phyloP scores from a whole-genome alignment of 2,797 vertebrate genomes.

The Pseudotriccus pelzelni region DNA sequence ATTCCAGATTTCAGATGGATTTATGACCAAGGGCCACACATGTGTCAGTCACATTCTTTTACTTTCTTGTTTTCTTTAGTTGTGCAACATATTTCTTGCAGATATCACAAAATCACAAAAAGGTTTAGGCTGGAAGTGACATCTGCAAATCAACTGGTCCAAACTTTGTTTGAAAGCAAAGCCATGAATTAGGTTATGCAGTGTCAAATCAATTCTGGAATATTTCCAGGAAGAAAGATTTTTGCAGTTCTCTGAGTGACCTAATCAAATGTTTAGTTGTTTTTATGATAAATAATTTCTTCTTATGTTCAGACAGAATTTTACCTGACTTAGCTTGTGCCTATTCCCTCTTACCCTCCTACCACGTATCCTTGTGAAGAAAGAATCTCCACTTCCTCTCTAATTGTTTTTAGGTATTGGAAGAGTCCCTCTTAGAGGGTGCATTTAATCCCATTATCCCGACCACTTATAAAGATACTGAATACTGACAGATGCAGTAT shows the following conservation, averaged over 20 bases:
- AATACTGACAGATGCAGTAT: background rate
- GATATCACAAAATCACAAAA: background rate
- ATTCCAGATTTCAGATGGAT: background rate
- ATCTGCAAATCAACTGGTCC: background rate
- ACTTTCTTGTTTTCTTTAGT: background rate
- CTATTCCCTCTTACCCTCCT: background rate
- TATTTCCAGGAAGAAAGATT: background rate
- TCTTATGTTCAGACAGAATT: background rate
- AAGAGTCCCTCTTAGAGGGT: background rate
- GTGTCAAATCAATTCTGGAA: background rate
- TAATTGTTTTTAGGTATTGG: background rate
- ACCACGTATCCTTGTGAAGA: background rate
- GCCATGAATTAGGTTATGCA: background rate
- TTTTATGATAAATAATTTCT: background rate
- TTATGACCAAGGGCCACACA: background rate
- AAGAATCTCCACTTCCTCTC: background rate
- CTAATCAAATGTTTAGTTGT: background rate
- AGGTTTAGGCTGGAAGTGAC: background rate
- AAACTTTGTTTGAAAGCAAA: background rate
- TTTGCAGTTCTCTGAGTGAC: background rate
- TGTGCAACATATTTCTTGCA: background rate
- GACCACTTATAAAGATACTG: background rate
- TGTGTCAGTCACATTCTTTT: background rate
- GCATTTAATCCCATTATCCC: background rate
- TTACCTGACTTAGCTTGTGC: background rate